phyloP scores from a whole-genome alignment of 2,888 invertebrate species.

The Drosophila fungiperda region DNA sequence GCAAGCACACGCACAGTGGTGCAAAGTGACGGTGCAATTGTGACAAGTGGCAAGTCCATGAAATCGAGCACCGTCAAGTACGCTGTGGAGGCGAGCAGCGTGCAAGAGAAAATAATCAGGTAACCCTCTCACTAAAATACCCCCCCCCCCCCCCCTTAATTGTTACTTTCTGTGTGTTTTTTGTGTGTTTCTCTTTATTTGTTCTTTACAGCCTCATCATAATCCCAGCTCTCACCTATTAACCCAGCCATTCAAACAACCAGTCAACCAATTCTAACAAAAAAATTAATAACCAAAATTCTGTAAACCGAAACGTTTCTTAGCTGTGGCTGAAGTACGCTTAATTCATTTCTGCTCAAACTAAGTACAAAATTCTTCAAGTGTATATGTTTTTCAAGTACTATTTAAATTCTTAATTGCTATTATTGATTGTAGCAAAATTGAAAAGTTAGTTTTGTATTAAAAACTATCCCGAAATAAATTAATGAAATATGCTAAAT shows the following conservation, averaged over 20 bases:
- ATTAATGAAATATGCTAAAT: no score
- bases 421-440: not conserved
- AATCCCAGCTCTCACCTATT: slow-evolving; percentile 53
- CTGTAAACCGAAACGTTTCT: not conserved
- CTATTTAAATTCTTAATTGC: not conserved
- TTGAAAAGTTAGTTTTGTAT: not conserved
- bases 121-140: slow-evolving; percentile 50
- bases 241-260: slow-evolving; percentile 64
- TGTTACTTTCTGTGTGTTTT: not conserved
- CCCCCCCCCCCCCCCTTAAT: no score
- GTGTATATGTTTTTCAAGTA: not conserved
- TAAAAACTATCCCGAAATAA: not conserved
- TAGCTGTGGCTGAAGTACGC: not conserved
- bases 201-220: slow-evolving; percentile 47
- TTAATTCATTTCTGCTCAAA: not conserved
- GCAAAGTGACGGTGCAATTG: slow-evolving; percentile 72
- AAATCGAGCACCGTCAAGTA: slow-evolving; percentile 86
- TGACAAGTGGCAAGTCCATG: slow-evolving; percentile 74
- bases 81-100: slow-evolving; percentile 87
- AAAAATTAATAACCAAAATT: not conserved
- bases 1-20: slow-evolving; percentile 59
- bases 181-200: slow-evolving; percentile 27
- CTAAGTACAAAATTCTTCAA: not conserved
- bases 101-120: slow-evolving; percentile 86
- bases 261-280: slow-evolving; percentile 15